Evolutionary conservation across 2,888 invertebrate species (phyloP).

Genomic region (Drosophila macrothrix): DNA sequence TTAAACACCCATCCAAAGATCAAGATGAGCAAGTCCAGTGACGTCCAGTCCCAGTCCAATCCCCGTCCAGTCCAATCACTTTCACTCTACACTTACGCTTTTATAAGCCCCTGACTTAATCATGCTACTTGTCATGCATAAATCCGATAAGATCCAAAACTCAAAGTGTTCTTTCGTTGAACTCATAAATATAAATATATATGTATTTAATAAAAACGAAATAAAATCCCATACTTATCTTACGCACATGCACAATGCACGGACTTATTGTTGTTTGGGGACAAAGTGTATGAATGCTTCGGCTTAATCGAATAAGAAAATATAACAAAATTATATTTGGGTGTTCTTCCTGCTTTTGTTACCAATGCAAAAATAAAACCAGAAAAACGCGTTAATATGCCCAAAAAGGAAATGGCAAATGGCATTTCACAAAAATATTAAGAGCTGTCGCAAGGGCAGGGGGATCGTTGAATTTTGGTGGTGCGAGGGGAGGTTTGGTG

Average conservation of each 20-base stretch:
- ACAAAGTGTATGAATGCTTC: conserved; percentile 27
- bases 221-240: neutral
- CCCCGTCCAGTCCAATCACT: neutral
- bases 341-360: conserved; percentile 60
- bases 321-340: conserved; percentile 13
- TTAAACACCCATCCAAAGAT: conserved; percentile 38
- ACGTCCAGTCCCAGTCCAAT: neutral
- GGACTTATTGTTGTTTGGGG: neutral
- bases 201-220: conserved; percentile 8
- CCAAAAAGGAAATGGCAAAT: conserved; percentile 48
- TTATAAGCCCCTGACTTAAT: neutral
- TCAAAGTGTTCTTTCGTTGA: neutral
- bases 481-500: neutral
- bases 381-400: conserved; percentile 68
- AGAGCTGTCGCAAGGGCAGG: conserved; percentile 3
- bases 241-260: neutral
- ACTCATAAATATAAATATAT: conserved; percentile 8
- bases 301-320: conserved; percentile 4
- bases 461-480: neutral
- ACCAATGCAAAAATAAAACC: conserved; percentile 62
- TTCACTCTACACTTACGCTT: neutral
- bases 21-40: neutral
- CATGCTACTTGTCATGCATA: neutral
- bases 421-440: conserved; percentile 38
- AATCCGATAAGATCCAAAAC: neutral